Conservation (phyloP, 2,113 vertebrate species). For the Cyanocitta stelleri region DNA sequence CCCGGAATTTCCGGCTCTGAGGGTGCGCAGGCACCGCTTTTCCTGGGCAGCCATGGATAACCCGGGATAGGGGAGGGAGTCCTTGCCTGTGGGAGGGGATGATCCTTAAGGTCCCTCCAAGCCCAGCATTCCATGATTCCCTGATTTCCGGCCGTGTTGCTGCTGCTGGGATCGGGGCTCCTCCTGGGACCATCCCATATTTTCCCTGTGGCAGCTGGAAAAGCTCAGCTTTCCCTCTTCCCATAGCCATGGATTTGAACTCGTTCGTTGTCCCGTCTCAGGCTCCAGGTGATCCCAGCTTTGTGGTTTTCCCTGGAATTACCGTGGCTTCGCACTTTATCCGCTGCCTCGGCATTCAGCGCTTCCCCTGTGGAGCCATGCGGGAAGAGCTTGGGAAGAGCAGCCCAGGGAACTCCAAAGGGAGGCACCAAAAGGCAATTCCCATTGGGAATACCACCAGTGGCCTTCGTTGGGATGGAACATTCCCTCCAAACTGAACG, state of each 20-base stretch:
- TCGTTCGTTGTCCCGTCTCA: background rate
- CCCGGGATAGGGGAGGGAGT: background rate
- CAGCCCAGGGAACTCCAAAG: background rate
- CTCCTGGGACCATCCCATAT: background rate
- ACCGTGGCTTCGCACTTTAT: no score
- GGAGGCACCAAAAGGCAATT: background rate
- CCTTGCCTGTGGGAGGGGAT: background rate
- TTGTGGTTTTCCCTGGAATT: background rate
- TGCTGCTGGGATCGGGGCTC: background rate
- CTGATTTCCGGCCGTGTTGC: background rate
- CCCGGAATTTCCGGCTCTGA: background rate
- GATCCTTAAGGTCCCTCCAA: background rate
- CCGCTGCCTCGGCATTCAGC: background rate
- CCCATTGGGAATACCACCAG: background rate
- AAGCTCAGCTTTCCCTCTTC: background rate
- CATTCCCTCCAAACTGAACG: background rate
- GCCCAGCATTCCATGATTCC: background rate
- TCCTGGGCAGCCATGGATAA: background rate
- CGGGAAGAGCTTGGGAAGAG: background rate
- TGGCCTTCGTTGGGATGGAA: background rate
- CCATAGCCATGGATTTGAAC: background rate
- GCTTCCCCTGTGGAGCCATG: background rate
- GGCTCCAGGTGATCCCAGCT: background rate
- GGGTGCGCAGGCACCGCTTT: no score
- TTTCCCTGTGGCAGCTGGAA: background rate